Evolutionary conservation across 2,797 vertebrate species (phyloP).

Genomic region (Nyctibius grandis): DNA sequence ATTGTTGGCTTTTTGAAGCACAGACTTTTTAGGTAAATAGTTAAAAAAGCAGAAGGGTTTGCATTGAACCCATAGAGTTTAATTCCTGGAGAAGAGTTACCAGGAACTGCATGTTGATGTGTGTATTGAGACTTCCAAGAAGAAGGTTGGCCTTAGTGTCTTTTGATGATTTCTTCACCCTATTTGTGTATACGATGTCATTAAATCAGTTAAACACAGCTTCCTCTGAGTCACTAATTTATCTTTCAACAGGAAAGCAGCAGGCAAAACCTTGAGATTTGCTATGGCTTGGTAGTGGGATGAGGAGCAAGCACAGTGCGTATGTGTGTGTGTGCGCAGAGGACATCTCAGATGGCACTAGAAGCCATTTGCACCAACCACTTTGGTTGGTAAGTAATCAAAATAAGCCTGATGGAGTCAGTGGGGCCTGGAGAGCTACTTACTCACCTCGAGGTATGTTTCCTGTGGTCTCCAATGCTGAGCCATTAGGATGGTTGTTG

Average conservation of each 20-base stretch:
- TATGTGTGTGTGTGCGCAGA: background rate
- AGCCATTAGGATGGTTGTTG: background rate
- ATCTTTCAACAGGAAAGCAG: background rate
- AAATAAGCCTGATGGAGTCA: background rate
- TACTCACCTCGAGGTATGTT: background rate
- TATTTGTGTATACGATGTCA: background rate
- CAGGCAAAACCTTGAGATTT: background rate
- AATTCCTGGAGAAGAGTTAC: background rate
- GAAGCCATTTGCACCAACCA: background rate
- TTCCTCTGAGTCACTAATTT: background rate
- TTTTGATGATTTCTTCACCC: background rate
- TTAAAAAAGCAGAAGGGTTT: background rate
- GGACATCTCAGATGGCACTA: background rate
- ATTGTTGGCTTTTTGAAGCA: background rate
- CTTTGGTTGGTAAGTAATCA: background rate
- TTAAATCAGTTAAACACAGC: background rate
- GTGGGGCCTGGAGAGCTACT: background rate
- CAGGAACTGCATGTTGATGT: background rate
- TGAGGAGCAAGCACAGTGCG: background rate
- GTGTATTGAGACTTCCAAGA: background rate
- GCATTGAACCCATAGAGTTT: background rate
- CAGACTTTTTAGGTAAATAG: background rate
- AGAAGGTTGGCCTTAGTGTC: background rate
- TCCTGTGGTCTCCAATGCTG: background rate
- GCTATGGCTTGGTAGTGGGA: background rate